Evolutionary conservation across 2,113 vertebrate species (phyloP).

Genomic region (Cryptotis parvus): DNA sequence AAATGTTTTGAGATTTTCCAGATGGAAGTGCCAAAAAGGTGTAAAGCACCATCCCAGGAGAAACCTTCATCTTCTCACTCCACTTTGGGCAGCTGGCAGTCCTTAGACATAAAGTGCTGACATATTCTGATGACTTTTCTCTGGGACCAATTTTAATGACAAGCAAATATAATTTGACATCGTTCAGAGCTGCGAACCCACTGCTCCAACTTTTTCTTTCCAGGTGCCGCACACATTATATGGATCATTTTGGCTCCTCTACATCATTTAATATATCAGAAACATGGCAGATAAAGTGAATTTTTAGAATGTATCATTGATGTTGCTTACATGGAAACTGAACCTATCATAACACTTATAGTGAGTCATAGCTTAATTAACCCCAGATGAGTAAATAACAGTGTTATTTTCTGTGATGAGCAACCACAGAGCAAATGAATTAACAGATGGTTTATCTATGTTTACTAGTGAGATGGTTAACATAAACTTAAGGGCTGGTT

Average conservation of each 20-base stretch:
- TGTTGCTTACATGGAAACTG: neutral
- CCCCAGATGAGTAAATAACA: neutral
- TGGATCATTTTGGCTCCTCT: neutral
- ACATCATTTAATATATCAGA: neutral
- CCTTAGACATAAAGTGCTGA: neutral
- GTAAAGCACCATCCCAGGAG: slow-evolving; percentile 37
- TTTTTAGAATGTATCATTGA: neutral
- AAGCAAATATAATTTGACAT: slow-evolving; percentile 47
- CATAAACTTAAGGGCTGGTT: neutral
- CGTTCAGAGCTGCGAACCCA: slow-evolving; percentile 41
- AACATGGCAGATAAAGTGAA: neutral
- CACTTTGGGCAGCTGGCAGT: slow-evolving; percentile 33
- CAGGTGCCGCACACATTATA: neutral
- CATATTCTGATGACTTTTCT: slow-evolving; percentile 28
- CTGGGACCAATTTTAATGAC: slow-evolving; percentile 62
- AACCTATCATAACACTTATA: neutral
- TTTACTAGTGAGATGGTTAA: slow-evolving; percentile 5
- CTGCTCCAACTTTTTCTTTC: neutral
- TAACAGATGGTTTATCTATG: neutral
- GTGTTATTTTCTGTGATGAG: neutral
- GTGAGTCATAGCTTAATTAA: neutral
- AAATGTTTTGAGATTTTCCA: slow-evolving; percentile 69
- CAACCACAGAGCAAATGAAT: neutral
- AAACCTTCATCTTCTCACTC: neutral
- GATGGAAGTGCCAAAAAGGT: slow-evolving; percentile 45